Base-by-base conservation (phyloP, 2,888 invertebrate species). In the Watsonalla binaria region DNA sequence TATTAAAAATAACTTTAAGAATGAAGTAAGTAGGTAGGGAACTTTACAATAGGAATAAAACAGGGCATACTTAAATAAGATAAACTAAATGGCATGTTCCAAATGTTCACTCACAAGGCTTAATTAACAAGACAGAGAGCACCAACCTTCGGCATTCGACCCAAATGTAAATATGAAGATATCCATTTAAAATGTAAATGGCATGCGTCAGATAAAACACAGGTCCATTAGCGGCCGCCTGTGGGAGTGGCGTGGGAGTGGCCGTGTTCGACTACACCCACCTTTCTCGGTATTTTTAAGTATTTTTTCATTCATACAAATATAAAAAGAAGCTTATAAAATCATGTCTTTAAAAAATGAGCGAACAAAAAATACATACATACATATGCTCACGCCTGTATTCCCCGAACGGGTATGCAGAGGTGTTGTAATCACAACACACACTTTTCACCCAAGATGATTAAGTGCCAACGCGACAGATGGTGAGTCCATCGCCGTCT, bases 141-240 rank as follows among this genome's bases (percentile, higher is more conserved):
- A 11, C 42, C 42, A 42, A 42, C 46, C 15, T 13, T 6, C 46
- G 14, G 14, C 15, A 11, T 14, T 13, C 14, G 14, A 13, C 46
- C 14, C 42, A 42, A 47, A 45, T 33, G 33, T 34, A 8, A 39
- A 49, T 37, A 37, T 49, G 14, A 35, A 49, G 13, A 24, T 47
- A 11, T 49, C 13, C 37, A 37, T 49, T 49, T 37, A 49, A 49
- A 49, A 51, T 45, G 47, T 57, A 34, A 48, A 48, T 47, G 50
- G 45, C 52, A 54, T 57, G 53, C 54, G 55, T 58, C 58, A 55
- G 62, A 65, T 74, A 70, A 75, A 74, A 74, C 70, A 65, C 65
- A 59, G 56, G 63, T 70, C 80, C 75, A 82, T 83, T 84, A 84
- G 74, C 65, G 64, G 63, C 82, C 84, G 81, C 83, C 82, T 68